A percentile compares a stretch with the other conserved stretches of the same genome.
phyloP scores from a whole-genome alignment of 1,140 invertebrate species.

The Thaumetopoea pityocampa region DNA sequence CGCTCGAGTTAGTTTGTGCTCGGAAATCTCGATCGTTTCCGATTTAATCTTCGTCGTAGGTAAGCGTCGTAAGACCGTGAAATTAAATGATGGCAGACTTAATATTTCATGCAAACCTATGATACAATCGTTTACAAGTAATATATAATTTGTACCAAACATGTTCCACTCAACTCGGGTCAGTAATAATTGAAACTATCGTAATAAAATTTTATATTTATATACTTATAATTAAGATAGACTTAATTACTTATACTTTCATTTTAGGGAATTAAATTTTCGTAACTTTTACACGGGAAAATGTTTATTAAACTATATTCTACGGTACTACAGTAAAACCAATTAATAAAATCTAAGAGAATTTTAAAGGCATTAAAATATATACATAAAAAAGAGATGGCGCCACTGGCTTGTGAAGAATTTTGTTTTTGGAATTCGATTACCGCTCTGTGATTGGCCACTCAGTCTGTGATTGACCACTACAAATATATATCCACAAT shows the following conservation, averaged over 20 bases:
- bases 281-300: too few species aligned
- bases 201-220: too few species aligned
- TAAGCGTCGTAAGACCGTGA: constrained; percentile 5
- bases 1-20: constrained; percentile 7
- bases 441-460: constrained; percentile 44
- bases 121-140: too few species aligned
- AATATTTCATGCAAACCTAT: background rate
- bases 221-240: too few species aligned
- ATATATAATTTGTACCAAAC: too few species aligned
- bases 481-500: constrained; percentile 14
- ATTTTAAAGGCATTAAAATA: constrained; percentile 18
- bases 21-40: constrained; percentile 3
- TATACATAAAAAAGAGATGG: constrained; percentile 42
- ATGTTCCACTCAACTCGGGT: too few species aligned
- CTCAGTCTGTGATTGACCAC: constrained; percentile 24
- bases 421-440: constrained; percentile 44
- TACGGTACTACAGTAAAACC: background rate
- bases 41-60: constrained; percentile 14
- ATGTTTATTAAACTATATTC: too few species aligned
- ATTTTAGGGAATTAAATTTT: too few species aligned
- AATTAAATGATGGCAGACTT: background rate
- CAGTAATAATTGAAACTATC: too few species aligned
- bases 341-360: constrained; percentile 1
- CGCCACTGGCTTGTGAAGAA: constrained; percentile 43
- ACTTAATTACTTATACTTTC: too few species aligned